These are phyloP conservation scores for Habropoda laboriosa DNA, from an alignment of 1,140 invertebrate genomes.

Conservation along the genomic window DNA sequence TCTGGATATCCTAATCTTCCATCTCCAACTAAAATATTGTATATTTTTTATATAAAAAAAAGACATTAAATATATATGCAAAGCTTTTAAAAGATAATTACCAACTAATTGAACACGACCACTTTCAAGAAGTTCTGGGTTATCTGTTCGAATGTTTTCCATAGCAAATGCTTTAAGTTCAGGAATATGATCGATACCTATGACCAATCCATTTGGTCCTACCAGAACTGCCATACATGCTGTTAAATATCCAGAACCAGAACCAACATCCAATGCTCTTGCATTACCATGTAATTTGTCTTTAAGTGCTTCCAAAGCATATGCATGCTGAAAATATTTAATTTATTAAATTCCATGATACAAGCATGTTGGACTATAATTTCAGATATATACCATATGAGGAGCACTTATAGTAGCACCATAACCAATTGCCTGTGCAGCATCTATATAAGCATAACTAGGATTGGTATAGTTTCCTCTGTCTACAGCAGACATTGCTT, in stretches of 20 bases:
- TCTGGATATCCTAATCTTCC: conserved; percentile 84
- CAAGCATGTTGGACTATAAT: conserved; percentile 12
- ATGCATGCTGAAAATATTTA: conserved; percentile 88
- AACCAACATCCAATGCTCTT: conserved; percentile 96
- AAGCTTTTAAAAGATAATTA: conserved; percentile 72
- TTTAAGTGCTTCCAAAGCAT: conserved; percentile 94
- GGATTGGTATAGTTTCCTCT: conserved; percentile 88
- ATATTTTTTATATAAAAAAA: background rate
- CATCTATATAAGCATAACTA: conserved; percentile 92
- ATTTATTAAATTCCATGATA: conserved; percentile 5
- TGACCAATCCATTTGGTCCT: conserved; percentile 87
- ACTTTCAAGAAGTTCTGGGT: conserved; percentile 85
- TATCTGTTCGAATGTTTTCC: conserved; percentile 90
- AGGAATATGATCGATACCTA: conserved; percentile 97
- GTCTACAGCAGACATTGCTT: conserved; percentile 93
- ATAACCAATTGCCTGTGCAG: conserved; percentile 93
- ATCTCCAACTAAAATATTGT: conserved; percentile 82
- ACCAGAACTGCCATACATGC: conserved; percentile 97
- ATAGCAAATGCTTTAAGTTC: conserved; percentile 90
- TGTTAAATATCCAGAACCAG: conserved; percentile 97
- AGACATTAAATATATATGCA: background rate
- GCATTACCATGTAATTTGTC: conserved; percentile 91
- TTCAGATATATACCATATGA: conserved; percentile 92
- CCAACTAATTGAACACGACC: conserved; percentile 87
- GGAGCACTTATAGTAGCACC: conserved; percentile 98